These are phyloP conservation scores for Microcebus lehilahytsara DNA, from an alignment of 2,113 vertebrate species.

Conservation along the genomic window DNA sequence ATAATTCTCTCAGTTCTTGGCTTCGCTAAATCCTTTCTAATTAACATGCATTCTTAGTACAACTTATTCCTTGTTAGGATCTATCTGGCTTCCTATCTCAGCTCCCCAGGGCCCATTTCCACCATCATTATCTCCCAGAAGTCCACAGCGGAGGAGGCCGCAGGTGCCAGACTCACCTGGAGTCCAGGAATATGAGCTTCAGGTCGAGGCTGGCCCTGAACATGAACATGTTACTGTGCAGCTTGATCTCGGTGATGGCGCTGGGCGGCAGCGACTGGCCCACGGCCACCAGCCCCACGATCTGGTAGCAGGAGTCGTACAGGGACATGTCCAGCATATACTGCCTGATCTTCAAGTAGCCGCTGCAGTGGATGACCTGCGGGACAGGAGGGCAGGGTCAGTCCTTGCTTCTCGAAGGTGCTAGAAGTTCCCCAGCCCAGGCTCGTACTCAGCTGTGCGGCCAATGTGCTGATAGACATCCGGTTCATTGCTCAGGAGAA, in stretches of 20 bases:
- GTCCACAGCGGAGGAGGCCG: accelerated
- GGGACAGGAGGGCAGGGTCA: constrained; percentile 49
- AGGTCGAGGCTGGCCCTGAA: constrained; percentile 95
- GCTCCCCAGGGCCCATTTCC: not conserved
- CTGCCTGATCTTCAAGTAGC: constrained; percentile 95
- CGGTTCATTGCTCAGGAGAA: accelerated
- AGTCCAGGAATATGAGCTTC: constrained; percentile 96
- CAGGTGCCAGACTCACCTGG: constrained; percentile 86
- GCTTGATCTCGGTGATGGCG: constrained; percentile 96
- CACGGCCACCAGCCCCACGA: constrained; percentile 94
- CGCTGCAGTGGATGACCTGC: constrained; percentile 97
- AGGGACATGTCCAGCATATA: constrained; percentile 92
- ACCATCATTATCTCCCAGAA: accelerated
- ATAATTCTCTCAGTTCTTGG: not conserved
- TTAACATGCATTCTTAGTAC: accelerated
- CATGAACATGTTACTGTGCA: constrained; percentile 98
- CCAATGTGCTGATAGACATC: not conserved
- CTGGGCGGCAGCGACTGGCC: constrained; percentile 95
- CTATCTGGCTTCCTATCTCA: accelerated
- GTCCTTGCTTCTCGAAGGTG: not conserved
- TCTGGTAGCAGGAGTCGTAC: constrained; percentile 94
- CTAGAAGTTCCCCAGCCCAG: accelerated
- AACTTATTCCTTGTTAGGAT: not conserved
- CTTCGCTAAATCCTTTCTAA: not conserved
- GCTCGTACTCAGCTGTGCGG: accelerated